phyloP scores from a whole-genome alignment of 2,797 vertebrate species.

The Cryptoprocta ferox region DNA sequence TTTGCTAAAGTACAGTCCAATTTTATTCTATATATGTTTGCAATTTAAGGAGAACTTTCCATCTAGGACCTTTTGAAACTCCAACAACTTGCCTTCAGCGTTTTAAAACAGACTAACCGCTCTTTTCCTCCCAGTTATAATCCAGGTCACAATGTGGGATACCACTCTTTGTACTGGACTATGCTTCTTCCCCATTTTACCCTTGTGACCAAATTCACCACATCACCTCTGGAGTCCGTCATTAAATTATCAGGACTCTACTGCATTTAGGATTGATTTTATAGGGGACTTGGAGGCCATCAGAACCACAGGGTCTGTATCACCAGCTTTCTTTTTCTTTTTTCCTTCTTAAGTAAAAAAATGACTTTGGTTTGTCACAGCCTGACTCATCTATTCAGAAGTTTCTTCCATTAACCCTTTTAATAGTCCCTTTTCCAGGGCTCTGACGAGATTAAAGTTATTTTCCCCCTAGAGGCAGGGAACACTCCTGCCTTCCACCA shows the following conservation, averaged over 20 bases:
- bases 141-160: neutral
- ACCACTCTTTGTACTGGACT: neutral
- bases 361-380: slow-evolving; percentile 76
- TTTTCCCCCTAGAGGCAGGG: slow-evolving; percentile 64
- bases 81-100: neutral
- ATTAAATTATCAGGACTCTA: slow-evolving; percentile 7
- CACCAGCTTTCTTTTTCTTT: slow-evolving; percentile 55
- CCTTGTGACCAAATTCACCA: slow-evolving; percentile 12
- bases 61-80: neutral
- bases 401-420: slow-evolving; percentile 83
- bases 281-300: neutral
- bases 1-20: neutral
- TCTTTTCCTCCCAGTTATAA: neutral
- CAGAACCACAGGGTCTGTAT: slow-evolving; percentile 54
- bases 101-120: neutral
- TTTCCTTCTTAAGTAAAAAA: slow-evolving; percentile 72
- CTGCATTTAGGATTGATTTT: slow-evolving; percentile 42
- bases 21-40: neutral
- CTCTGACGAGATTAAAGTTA: slow-evolving; percentile 81
- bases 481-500: slow-evolving; percentile 37
- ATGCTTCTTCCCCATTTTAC: neutral
- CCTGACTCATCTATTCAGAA: slow-evolving; percentile 80
- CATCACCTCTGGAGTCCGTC: neutral
- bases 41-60: neutral
- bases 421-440: slow-evolving; percentile 72